phyloP scores from a whole-genome alignment of 2,113 vertebrate species.

The Glaucomys volans region DNA sequence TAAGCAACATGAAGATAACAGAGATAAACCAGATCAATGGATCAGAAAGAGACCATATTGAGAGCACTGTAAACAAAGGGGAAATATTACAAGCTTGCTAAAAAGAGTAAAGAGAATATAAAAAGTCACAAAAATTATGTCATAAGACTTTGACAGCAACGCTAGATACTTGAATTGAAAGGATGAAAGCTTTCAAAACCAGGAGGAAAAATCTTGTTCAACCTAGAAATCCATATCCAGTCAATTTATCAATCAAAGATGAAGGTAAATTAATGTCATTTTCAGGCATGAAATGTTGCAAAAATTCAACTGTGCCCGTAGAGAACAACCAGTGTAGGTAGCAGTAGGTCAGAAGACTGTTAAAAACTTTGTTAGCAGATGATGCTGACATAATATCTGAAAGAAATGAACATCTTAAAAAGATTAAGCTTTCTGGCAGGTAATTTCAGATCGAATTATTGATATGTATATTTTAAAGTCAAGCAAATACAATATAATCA shows the following conservation, averaged over 20 bases:
- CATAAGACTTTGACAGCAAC: not conserved
- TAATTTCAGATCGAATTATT: not conserved
- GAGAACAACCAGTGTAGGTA: not conserved
- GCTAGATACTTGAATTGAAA: not conserved
- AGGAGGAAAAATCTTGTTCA: not conserved
- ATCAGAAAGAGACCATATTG: not conserved
- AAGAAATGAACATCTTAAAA: not conserved
- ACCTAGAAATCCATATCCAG: not conserved
- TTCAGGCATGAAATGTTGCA: not conserved
- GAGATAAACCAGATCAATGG: not conserved
- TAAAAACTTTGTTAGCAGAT: not conserved
- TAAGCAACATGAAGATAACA: not conserved
- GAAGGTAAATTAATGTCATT: not conserved
- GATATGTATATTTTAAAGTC: not conserved
- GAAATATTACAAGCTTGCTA: not conserved
- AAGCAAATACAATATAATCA: not conserved
- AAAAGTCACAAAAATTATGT: not conserved
- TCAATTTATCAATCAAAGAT: not conserved
- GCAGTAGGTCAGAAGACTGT: not conserved
- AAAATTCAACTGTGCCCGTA: not conserved
- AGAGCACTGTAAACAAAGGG: not conserved
- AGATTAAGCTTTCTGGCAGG: not conserved
- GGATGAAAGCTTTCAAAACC: not conserved
- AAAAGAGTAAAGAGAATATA: not conserved
- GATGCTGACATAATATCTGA: not conserved